phyloP scores from a whole-genome alignment of 2,888 invertebrate genomes.

The Desoria tigrina region DNA sequence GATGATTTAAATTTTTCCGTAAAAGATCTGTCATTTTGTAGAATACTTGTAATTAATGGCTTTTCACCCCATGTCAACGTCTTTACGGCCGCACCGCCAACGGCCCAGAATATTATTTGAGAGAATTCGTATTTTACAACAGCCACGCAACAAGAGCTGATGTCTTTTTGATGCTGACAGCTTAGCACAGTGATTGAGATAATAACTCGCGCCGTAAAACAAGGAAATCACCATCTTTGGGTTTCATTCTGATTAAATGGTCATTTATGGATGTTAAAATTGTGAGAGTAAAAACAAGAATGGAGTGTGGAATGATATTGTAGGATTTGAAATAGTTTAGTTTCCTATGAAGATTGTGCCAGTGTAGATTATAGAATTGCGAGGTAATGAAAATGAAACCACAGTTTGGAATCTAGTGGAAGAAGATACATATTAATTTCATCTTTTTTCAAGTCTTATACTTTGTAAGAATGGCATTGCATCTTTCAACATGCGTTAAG shows the following conservation, averaged over 20 bases:
- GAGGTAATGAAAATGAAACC: too few relatives aligned
- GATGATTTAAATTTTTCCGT: constrained; percentile 18
- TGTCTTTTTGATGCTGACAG: not conserved
- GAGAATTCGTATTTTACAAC: too few relatives aligned
- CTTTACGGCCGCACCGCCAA: constrained; percentile 9
- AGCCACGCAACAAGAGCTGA: too few relatives aligned
- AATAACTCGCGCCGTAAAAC: constrained; percentile 12
- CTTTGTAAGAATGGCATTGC: too few relatives aligned
- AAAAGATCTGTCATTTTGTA: constrained; percentile 20
- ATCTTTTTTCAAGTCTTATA: too few relatives aligned
- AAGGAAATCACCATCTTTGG: constrained; percentile 16
- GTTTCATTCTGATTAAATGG: constrained; percentile 19
- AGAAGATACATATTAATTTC: too few relatives aligned
- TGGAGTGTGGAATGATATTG: too few relatives aligned
- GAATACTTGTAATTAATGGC: constrained; percentile 15
- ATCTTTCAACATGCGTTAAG: too few relatives aligned
- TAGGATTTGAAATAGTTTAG: too few relatives aligned
- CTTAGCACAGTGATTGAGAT: constrained; percentile 8
- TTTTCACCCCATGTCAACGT: constrained; percentile 23
- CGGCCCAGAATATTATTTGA: not conserved
- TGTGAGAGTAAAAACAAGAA: not conserved
- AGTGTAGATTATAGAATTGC: too few relatives aligned
- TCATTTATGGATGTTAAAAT: constrained; percentile 23
- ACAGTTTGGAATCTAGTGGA: too few relatives aligned
- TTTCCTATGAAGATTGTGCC: too few relatives aligned